Conservation (phyloP, 2,888 invertebrate species). For the Proisotoma minuta region DNA sequence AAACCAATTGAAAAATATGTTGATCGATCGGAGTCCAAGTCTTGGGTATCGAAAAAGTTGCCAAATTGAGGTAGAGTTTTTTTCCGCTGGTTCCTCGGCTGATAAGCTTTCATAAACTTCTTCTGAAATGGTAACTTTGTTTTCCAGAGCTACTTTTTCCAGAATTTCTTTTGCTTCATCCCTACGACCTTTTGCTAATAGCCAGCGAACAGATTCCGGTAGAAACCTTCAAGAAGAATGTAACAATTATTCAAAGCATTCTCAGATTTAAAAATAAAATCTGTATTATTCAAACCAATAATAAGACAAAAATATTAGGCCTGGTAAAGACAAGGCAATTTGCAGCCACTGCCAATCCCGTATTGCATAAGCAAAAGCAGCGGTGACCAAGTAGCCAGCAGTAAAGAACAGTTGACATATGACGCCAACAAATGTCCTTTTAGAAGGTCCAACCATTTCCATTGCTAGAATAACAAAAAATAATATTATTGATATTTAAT, state of each 20-base stretch:
- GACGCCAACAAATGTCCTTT: slow-evolving; percentile 65
- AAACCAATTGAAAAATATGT: slow-evolving; percentile 72
- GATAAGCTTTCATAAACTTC: slow-evolving; percentile 55
- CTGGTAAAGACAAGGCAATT: slow-evolving; percentile 65
- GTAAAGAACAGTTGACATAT: slow-evolving; percentile 72
- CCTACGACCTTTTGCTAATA: slow-evolving; percentile 61
- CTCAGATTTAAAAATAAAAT: not conserved
- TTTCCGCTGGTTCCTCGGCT: slow-evolving; percentile 24
- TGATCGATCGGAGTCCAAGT: slow-evolving; percentile 50
- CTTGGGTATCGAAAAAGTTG: slow-evolving; percentile 59
- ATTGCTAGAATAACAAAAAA: slow-evolving; percentile 40
- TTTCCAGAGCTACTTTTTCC: slow-evolving; percentile 62
- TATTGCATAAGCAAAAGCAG: slow-evolving; percentile 63
- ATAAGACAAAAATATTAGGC: slow-evolving; percentile 63
- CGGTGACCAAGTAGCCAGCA: slow-evolving; percentile 64
- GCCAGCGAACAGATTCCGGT: slow-evolving; percentile 70
- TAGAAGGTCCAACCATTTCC: slow-evolving; percentile 62
- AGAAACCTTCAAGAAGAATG: slow-evolving; percentile 57
- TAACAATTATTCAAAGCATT: not conserved
- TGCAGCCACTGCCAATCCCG: slow-evolving; percentile 66
- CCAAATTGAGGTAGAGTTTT: slow-evolving; percentile 30
- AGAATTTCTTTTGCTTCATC: slow-evolving; percentile 62
- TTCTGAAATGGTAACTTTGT: slow-evolving; percentile 57
- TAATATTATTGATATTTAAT: not conserved
- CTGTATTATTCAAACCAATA: slow-evolving; percentile 56